phyloP scores from a whole-genome alignment of 2,888 invertebrate genomes.

The Tortricodes alternella region DNA sequence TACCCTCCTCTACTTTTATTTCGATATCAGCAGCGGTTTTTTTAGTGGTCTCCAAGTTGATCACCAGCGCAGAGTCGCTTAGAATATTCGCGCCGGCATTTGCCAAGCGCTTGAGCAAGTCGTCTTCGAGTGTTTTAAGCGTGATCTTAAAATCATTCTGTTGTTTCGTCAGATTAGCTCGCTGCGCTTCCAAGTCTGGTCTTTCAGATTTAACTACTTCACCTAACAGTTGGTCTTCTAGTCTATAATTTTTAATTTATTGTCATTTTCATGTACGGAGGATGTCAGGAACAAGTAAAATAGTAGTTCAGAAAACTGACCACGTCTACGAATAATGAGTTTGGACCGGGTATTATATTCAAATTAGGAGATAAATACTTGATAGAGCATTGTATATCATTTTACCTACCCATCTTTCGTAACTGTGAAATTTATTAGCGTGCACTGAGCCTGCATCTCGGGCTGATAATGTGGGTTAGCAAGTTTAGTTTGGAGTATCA shows the following conservation, averaged over 20 bases:
- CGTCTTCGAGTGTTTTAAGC: constrained; percentile 94
- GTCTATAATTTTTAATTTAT: constrained; percentile 54
- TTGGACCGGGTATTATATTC: no score
- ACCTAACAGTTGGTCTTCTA: constrained; percentile 97
- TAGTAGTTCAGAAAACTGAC: no score
- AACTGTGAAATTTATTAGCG: constrained; percentile 97
- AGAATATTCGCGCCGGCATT: constrained; percentile 96
- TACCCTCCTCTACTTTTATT: constrained; percentile 93
- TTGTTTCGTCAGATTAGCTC: constrained; percentile 93
- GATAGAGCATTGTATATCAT: neutral
- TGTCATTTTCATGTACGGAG: no score
- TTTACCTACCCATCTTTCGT: constrained; percentile 89
- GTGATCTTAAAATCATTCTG: constrained; percentile 98
- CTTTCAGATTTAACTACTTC: constrained; percentile 97
- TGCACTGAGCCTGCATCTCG: constrained; percentile 98
- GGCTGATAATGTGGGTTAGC: constrained; percentile 98
- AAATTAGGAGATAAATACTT: neutral
- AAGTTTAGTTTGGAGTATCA: constrained; percentile 95
- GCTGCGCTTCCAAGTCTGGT: constrained; percentile 93
- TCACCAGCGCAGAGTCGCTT: constrained; percentile 94
- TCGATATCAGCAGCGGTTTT: constrained; percentile 95
- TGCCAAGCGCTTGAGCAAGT: constrained; percentile 91
- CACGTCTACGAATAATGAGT: no score
- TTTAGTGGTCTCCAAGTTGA: constrained; percentile 96
- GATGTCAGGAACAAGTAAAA: no score